Conservation (phyloP, 2,797 vertebrate species). For the Erithacus rubecula region DNA sequence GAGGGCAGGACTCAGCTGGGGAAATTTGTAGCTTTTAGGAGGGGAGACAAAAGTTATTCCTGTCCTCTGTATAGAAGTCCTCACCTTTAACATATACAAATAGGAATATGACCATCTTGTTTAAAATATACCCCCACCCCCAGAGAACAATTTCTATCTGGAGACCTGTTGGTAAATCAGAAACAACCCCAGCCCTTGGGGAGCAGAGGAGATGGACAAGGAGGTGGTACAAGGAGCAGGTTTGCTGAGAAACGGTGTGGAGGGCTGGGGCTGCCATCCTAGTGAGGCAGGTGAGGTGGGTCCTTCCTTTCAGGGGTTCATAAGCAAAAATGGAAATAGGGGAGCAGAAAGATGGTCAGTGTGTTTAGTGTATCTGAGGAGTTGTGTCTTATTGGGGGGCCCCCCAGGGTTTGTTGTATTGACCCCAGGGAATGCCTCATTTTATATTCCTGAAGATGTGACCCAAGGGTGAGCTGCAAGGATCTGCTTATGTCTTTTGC, state of each 20-base stretch:
- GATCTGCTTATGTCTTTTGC: background rate
- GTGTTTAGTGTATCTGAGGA: background rate
- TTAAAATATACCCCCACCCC: background rate
- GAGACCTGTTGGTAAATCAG: background rate
- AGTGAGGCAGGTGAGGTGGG: background rate
- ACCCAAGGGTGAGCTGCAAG: background rate
- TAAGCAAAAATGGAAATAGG: background rate
- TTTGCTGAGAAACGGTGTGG: background rate
- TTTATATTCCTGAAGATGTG: background rate
- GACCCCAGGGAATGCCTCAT: accelerated
- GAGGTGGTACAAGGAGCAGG: background rate
- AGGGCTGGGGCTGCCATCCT: background rate
- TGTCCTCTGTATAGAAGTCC: background rate
- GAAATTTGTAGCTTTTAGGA: background rate
- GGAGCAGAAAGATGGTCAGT: background rate
- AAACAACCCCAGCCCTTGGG: background rate
- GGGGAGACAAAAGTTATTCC: background rate
- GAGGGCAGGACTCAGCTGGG: background rate
- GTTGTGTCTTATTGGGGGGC: background rate
- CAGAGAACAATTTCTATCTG: background rate
- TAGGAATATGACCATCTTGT: background rate
- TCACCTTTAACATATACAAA: background rate
- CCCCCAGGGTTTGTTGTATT: background rate
- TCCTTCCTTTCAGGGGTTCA: background rate
- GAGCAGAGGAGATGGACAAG: accelerated